Evolutionary conservation across 2,797 vertebrate genomes (phyloP).

Genomic region (Myoxocephalus aenaeus): DNA sequence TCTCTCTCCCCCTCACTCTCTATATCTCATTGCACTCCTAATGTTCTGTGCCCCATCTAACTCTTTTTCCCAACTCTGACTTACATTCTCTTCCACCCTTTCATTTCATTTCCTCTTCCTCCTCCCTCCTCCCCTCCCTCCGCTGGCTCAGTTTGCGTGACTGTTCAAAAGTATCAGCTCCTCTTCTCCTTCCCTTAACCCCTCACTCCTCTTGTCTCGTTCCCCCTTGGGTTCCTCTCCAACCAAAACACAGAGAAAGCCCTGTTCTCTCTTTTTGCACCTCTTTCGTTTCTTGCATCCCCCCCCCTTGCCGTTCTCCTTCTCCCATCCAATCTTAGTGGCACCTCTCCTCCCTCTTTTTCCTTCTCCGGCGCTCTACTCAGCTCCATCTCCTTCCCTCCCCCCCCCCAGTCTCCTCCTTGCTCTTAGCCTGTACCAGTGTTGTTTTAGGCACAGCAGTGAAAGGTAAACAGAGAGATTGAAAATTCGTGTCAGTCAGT

Average conservation of each 20-base stretch:
- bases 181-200: constrained; percentile 66
- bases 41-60: constrained; percentile 77
- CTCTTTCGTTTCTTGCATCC: constrained; percentile 60
- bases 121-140: constrained; percentile 3
- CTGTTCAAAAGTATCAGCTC: constrained; percentile 68
- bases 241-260: constrained; percentile 73
- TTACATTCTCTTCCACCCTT: constrained; percentile 56
- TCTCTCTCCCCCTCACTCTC: constrained; percentile 60
- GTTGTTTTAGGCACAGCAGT: constrained; percentile 89
- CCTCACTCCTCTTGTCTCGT: constrained; percentile 49
- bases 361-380: constrained; percentile 21
- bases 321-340: constrained; percentile 61
- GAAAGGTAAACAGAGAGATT: constrained; percentile 89
- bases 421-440: constrained; percentile 73
- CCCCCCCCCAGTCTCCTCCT: constrained; percentile 37
- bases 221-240: constrained; percentile 67
- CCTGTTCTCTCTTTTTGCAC: constrained; percentile 76
- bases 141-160: constrained; percentile 64
- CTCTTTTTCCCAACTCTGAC: constrained; percentile 63
- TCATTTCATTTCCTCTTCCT: constrained; percentile 38
- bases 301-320: constrained; percentile 26
- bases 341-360: constrained; percentile 57
- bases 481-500: constrained; percentile 88
- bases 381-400: constrained; percentile 48
- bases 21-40: constrained; percentile 81